These are phyloP conservation scores for Circaetus cinerascens DNA, from an alignment of 2,113 vertebrate genomes.

Conservation along the genomic window DNA sequence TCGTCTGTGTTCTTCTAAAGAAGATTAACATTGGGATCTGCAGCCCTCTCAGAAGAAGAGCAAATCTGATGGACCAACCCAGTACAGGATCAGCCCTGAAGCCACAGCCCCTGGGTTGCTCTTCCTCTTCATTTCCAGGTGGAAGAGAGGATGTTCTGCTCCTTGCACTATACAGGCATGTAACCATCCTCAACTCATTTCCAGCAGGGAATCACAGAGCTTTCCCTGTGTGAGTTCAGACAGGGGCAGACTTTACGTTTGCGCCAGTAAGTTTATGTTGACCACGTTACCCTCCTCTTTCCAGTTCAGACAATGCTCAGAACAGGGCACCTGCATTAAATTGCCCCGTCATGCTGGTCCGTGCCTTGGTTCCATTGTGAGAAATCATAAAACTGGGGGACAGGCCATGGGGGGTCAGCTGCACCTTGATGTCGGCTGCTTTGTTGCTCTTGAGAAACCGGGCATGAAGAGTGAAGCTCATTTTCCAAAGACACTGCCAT, in stretches of 20 bases:
- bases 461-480: not conserved
- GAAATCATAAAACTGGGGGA: not conserved
- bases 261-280: not conserved
- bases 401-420: not conserved
- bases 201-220: not conserved
- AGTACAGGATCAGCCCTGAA: not conserved
- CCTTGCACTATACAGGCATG: not conserved
- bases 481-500: not conserved
- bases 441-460: constrained; percentile 7
- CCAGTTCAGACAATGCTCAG: not conserved
- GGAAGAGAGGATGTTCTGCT: not conserved
- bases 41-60: not conserved
- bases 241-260: not conserved
- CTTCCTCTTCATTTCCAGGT: not conserved
- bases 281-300: not conserved
- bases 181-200: not conserved
- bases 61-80: not conserved
- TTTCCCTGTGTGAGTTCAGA: not conserved
- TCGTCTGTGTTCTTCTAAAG: not conserved
- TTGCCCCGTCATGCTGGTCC: not conserved
- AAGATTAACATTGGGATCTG: not conserved
- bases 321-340: not conserved
- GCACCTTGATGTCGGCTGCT: not conserved
- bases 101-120: not conserved
- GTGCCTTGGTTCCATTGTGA: not conserved